These are phyloP conservation scores for Trachemys scripta DNA, from an alignment of 2,113 vertebrate genomes.

Conservation along the genomic window DNA sequence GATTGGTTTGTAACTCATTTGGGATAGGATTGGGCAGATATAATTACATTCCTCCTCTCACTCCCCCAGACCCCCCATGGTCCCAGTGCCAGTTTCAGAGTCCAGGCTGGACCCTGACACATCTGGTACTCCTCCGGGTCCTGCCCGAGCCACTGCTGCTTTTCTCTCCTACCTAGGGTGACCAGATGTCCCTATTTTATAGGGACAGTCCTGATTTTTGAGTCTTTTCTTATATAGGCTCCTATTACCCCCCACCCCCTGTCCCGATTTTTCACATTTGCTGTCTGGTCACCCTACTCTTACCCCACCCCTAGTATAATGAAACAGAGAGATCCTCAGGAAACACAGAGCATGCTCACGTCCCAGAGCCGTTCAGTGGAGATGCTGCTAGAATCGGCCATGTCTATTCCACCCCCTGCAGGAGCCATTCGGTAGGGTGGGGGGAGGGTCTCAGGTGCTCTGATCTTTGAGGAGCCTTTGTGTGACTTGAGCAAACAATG, in stretches of 20 bases:
- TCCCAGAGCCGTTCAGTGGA: constrained; percentile 18
- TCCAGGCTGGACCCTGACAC: background rate
- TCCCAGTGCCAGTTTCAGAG: background rate
- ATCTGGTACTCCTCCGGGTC: background rate
- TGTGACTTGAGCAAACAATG: background rate
- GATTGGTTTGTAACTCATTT: constrained; percentile 6
- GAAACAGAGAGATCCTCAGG: constrained; percentile 13
- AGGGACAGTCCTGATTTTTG: too few species aligned
- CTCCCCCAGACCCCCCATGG: background rate
- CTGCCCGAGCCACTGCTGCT: background rate
- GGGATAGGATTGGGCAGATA: background rate
- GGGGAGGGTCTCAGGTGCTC: background rate
- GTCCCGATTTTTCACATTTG: too few species aligned
- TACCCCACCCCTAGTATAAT: background rate
- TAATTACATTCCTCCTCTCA: background rate
- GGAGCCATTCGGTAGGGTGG: background rate
- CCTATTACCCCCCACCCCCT: too few species aligned
- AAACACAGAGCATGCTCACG: background rate
- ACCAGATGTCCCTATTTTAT: too few species aligned
- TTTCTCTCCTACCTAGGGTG: constrained; percentile 6
- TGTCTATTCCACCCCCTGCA: background rate
- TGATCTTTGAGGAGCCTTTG: background rate
- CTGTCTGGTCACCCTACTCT: too few species aligned
- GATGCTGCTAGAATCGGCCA: constrained; percentile 45
- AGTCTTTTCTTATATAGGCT: too few species aligned